Conservation (phyloP, 1,140 invertebrate genomes). For the Procambarus clarkii region DNA sequence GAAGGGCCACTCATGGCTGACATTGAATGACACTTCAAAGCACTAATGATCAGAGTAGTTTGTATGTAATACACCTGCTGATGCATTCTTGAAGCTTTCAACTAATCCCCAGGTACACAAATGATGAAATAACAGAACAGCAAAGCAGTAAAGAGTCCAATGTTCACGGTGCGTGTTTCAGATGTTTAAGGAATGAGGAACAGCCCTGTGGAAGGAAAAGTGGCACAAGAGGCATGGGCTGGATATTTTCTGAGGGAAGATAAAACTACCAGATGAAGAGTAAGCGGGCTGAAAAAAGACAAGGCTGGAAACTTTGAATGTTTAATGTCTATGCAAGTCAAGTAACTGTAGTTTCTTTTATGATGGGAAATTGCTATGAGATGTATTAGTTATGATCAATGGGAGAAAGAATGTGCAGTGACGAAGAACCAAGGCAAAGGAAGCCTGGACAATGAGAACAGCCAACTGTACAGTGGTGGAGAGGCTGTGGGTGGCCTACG, state of each 20-base stretch:
- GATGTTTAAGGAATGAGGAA: constrained; percentile 52
- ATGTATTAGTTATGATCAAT: not conserved
- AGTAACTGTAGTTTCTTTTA: not conserved
- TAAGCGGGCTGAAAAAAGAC: constrained; percentile 4
- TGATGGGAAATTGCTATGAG: constrained; percentile 8
- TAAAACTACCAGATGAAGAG: constrained; percentile 1
- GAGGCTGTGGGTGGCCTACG: constrained; percentile 20
- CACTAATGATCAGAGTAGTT: constrained; percentile 19
- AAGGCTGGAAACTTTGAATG: not conserved
- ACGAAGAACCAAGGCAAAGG: constrained; percentile 16
- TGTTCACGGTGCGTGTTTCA: constrained; percentile 54
- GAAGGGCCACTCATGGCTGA: constrained; percentile 22
- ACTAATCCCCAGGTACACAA: constrained; percentile 61
- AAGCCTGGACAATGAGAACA: not conserved
- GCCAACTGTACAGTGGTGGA: constrained; percentile 24
- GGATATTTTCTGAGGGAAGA: constrained; percentile 10
- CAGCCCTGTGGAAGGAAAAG: constrained; percentile 29
- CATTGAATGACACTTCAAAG: constrained; percentile 8
- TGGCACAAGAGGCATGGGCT: constrained; percentile 14
- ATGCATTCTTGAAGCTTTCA: constrained; percentile 48
- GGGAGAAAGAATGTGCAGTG: not conserved
- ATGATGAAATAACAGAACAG: constrained; percentile 47
- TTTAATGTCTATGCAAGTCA: not conserved
- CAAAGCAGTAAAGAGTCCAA: constrained; percentile 52
- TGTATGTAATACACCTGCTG: constrained; percentile 17